A percentile compares a stretch with the other conserved stretches of the same genome.
Evolutionary conservation across 2,797 vertebrate genomes (phyloP).

Genomic region (Tinamus major): DNA sequence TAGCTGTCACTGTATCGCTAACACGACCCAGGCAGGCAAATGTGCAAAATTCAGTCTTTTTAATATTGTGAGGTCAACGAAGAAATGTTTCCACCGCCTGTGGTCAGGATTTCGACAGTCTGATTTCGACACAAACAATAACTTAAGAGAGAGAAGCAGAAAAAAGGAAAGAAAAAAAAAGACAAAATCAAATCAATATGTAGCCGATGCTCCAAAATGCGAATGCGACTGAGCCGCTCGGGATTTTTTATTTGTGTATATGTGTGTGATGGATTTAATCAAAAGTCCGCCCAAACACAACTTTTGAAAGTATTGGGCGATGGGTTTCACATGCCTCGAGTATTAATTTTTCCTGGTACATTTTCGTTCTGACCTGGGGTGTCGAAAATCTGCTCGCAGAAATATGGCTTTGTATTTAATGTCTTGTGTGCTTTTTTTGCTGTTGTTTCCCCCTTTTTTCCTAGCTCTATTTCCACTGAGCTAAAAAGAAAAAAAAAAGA

Average conservation of each 20-base stretch:
- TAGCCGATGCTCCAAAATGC: not conserved
- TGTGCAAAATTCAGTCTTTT: slow-evolving; percentile 20
- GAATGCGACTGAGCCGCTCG: slow-evolving; percentile 2
- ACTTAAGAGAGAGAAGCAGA: not conserved
- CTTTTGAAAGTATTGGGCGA: slow-evolving; percentile 22
- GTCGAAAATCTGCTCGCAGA: not conserved
- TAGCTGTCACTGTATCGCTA: slow-evolving; percentile 54
- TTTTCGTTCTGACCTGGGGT: slow-evolving; percentile 2
- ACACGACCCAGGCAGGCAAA: slow-evolving; percentile 29
- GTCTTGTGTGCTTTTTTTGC: not conserved
- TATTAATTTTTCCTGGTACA: not conserved
- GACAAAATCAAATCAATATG: fast-evolving
- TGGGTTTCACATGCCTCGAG: not conserved
- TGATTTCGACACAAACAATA: slow-evolving; percentile 2
- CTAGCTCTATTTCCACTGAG: not conserved
- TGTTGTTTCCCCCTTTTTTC: not conserved
- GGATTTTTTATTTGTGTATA: not conserved
- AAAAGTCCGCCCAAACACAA: not conserved
- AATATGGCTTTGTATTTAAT: not conserved
- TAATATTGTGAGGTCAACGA: slow-evolving; percentile 5
- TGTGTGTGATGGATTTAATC: not conserved
- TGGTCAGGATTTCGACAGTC: slow-evolving; percentile 31
- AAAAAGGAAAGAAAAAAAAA: not conserved
- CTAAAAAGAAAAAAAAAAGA: too few relatives aligned
- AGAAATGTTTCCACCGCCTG: slow-evolving; percentile 34